Base-by-base conservation (phyloP, 2,797 vertebrate species). In the Gallinago stenura region DNA sequence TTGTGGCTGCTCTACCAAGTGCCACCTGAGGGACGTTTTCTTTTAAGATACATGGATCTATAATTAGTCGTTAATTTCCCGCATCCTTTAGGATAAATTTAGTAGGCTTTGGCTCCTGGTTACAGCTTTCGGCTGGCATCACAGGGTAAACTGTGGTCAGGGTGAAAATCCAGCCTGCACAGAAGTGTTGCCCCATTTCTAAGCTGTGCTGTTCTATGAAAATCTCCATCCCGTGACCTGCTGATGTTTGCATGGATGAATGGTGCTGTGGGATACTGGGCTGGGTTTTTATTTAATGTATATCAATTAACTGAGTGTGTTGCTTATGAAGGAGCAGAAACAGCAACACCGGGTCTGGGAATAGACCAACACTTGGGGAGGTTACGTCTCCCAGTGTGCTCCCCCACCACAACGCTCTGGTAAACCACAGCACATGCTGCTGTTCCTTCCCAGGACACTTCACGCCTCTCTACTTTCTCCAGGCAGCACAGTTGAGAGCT, bases 21-120 rank as follows among this genome's bases (percentile, higher is more conserved):
- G 78, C 77, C 61, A 88, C 96, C 97, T 95, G 91, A 65, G 87
- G 97, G 97, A 98, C 93, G 85, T 97, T 98, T 98, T 97, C 97
- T 98, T 98, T 97, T 97, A 97, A 98, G 97, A 97, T 97, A 96
- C 51, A 89, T 87, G 87, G 95, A 60, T 90, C 97, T 98, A 96
- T 98, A 97, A 97, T 98, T 98, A 98, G 96, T 90, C 88, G 43
- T 37, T 95, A 89, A 97, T 98, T 98, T 98, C 97, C 96, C 87
- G 79, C 93, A 97, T 95, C 94, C 96, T 97, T 98, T 97, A 94
- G 97, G 97, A 98, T 98, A 98, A 98, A 98, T 98, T 98, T 98
- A 98, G 98, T 97, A 98, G 97, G 98, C 97, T 98, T 98, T 93
- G 98, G 97, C 97, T 97, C 98, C 95, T 97, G 96, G 96, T 97